phyloP scores from a whole-genome alignment of 2,113 vertebrate species.

The Hydrolagus affinis region DNA sequence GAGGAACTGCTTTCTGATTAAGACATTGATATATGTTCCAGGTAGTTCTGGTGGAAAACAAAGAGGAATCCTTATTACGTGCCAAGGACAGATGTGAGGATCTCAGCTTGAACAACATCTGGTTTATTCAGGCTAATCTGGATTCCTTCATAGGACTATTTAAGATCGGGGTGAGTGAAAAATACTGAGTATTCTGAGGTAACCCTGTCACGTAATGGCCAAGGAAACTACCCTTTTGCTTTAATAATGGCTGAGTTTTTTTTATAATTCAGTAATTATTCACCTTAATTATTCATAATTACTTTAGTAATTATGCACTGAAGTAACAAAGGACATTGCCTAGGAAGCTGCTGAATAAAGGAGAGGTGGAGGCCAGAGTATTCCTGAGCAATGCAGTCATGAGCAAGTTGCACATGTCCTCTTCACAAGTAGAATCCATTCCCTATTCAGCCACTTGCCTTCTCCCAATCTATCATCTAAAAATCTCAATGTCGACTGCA shows the following conservation, averaged over 20 bases:
- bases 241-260: background rate
- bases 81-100: slow-evolving; percentile 72
- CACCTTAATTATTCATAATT: no score
- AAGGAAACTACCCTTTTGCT: background rate
- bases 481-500: no score
- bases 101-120: slow-evolving; percentile 75
- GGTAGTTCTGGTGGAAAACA: slow-evolving; percentile 91
- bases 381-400: no score
- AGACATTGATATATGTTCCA: slow-evolving; percentile 43
- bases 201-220: background rate
- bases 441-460: no score
- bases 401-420: no score
- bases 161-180: slow-evolving; percentile 80
- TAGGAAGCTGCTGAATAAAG: no score
- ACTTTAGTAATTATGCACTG: no score
- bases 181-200: background rate
- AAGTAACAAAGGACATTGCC: no score
- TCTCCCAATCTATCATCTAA: no score
- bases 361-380: no score
- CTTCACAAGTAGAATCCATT: no score
- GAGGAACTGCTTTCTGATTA: background rate
- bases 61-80: slow-evolving; percentile 82
- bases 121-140: slow-evolving; percentile 90
- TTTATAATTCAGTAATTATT: no score
- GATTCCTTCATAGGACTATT: slow-evolving; percentile 87